Conservation (phyloP, 2,113 vertebrate genomes). For the Thryonomys swinderianus region DNA sequence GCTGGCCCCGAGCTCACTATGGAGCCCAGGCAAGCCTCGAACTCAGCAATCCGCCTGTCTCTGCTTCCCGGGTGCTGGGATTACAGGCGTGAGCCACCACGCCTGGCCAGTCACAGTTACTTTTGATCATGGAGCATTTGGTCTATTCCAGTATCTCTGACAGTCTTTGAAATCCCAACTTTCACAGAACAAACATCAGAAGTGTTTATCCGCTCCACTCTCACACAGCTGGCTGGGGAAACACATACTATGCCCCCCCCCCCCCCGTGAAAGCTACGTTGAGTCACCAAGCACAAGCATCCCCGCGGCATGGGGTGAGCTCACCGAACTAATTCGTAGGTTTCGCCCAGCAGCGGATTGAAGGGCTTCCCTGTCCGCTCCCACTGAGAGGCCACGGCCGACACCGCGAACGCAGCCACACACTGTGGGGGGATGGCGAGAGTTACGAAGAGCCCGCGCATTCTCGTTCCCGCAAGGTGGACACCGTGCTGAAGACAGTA, state of each 20-base stretch:
- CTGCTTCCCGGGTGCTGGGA: too few species aligned
- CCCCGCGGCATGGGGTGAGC: neutral
- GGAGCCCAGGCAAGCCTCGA: too few species aligned
- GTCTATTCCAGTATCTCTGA: neutral
- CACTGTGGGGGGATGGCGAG: slow-evolving; percentile 85
- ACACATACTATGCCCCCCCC: neutral
- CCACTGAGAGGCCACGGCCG: slow-evolving; percentile 98
- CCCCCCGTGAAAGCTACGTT: neutral
- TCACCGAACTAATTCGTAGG: slow-evolving; percentile 96
- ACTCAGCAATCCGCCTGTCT: too few species aligned
- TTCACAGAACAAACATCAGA: neutral
- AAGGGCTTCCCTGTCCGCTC: slow-evolving; percentile 98
- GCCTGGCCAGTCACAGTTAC: neutral
- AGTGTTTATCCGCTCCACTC: neutral
- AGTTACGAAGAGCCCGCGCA: neutral
- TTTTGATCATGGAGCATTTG: neutral
- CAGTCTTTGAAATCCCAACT: neutral
- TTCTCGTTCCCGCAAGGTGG: neutral
- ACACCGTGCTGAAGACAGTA: neutral
- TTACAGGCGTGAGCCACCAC: too few species aligned
- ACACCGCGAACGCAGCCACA: slow-evolving; percentile 97
- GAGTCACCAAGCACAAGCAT: neutral
- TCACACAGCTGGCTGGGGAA: neutral
- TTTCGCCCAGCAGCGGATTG: slow-evolving; percentile 97
- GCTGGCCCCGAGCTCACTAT: too few species aligned